Evolutionary conservation across 2,797 vertebrate genomes (phyloP).

Genomic region (Columba guinea): DNA sequence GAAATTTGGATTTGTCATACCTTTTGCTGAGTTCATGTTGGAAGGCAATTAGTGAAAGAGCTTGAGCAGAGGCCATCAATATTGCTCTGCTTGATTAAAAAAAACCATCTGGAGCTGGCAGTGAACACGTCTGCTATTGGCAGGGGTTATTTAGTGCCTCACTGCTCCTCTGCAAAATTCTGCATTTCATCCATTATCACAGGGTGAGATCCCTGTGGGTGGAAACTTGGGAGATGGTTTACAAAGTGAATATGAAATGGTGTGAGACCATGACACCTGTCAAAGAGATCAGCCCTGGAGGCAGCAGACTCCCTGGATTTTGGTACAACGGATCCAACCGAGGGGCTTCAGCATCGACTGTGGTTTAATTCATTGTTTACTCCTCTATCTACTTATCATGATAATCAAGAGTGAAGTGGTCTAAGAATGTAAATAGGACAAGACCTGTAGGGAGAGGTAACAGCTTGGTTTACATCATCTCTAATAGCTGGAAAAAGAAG

Average conservation of each 20-base stretch:
- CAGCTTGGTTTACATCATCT: not conserved
- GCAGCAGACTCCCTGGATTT: not conserved
- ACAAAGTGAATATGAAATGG: not conserved
- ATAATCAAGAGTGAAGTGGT: not conserved
- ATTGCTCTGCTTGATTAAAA: slow-evolving; percentile 71
- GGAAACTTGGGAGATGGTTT: slow-evolving; percentile 16
- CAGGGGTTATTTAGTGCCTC: slow-evolving; percentile 63
- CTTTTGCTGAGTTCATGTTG: slow-evolving; percentile 59
- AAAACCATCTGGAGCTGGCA: slow-evolving; percentile 60
- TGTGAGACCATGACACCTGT: not conserved
- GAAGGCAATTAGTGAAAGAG: slow-evolving; percentile 70
- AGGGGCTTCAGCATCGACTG: not conserved
- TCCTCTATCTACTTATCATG: not conserved
- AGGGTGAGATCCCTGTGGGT: not conserved
- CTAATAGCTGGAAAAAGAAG: not conserved
- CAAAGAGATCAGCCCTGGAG: not conserved
- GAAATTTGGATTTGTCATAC: slow-evolving; percentile 45
- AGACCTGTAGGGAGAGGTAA: not conserved
- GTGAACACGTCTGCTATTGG: slow-evolving; percentile 15
- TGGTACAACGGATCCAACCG: not conserved
- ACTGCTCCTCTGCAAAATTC: not conserved
- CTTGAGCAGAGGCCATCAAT: slow-evolving; percentile 62
- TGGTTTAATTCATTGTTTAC: not conserved
- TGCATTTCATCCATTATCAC: slow-evolving; percentile 6
- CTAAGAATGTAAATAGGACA: not conserved